Base-by-base conservation (phyloP, 2,113 vertebrate species). In the Ahaetulla prasina region DNA sequence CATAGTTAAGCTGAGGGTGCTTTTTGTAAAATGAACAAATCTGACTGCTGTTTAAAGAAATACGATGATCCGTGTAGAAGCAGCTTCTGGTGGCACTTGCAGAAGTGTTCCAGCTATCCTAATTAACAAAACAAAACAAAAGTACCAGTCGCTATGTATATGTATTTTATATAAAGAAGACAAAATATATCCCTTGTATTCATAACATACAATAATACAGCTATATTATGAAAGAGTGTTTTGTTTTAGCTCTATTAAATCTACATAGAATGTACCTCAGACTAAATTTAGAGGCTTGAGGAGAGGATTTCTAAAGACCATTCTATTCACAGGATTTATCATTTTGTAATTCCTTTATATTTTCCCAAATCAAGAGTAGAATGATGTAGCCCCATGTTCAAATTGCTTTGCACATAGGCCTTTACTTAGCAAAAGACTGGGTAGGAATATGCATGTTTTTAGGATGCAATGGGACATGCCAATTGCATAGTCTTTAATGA, bases 11-110 rank as follows among this genome's bases (percentile, higher is more conserved):
- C 30, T 0, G 94, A 90, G 92, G 87, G 1, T 96, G 97, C 68
- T n/a, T 96, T 94, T 95, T 96, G 92, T 98, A 98, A 95, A 97
- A 98, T 18, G 94, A 96, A 94, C 98, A 98, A 0, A 96, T 97
- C 86, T 98, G 98, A 94, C 95, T 94, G 45, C 94, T 93, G 89
- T 92, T 97, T 57, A 93, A 57, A 92, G 97, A 91, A 92, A 98
- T 39, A 55, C 98, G 97, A 93, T 54, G 89, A 95, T 98, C 98
- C 91, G 94, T 95, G 89, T 96, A 94, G 54, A 98, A 94, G 93
- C 98, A 98, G 92, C 85, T 96, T 90, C 95, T 96, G 85, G 54
- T 89, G 92, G 92, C 92, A 91, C 95, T 95, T 92, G 68, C 11
- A 93, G 95, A 94, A 80, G 95, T 63, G 92, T 92, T 1, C 95